Base-by-base conservation (phyloP, 2,113 vertebrate genomes). In the Hypomesus transpacificus region DNA sequence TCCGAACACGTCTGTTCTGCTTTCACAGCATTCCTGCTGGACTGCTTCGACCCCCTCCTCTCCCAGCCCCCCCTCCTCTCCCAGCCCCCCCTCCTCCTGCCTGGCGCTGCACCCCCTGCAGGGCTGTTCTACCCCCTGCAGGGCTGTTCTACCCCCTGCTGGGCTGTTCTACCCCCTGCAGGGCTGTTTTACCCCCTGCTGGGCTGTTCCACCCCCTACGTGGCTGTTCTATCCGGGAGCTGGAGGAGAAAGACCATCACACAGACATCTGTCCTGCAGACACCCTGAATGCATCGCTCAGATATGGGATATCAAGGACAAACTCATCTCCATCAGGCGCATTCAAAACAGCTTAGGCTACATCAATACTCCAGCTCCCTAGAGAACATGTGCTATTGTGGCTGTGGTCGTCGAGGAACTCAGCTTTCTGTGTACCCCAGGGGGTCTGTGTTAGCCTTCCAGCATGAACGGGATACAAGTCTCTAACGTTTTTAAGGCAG, bases 211-310 rank as follows among this genome's bases (percentile, higher is more conserved):
- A 83, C 88, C 84, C 73, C 71, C 83, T 79, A 74, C 65, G 69
- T 79, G 72, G 82, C 62, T 76, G 46, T 75, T 46, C 73, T 70
- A 67, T 72, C 77, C 64, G 2, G 70, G 61, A 75, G 60, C 22
- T 22, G 14, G 62, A 51, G 83, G 79, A 84, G 84, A 78, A 82
- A 77, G 69, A 54, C 67, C 51, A 56, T 70, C 74, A 73, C 39
- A 18, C n/a, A 79, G 78, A 88, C 85, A 87, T 87, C 89, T 85
- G 87, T 83, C 83, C 76, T 4, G 1, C 57, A 79, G 74, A 86
- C 80, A 79, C 69, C 69, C 70, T 24, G 21, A 82, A 86, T 82
- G 87, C 63, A 69, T 80, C 75, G 68, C 56, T 28, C 73, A 3
- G 65, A 87, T 87, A 87, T 77, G 84, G 81, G 83, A 75, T 82